These are phyloP conservation scores for Coenonympha glycerion DNA, from an alignment of 2,888 invertebrate species.

Conservation along the genomic window DNA sequence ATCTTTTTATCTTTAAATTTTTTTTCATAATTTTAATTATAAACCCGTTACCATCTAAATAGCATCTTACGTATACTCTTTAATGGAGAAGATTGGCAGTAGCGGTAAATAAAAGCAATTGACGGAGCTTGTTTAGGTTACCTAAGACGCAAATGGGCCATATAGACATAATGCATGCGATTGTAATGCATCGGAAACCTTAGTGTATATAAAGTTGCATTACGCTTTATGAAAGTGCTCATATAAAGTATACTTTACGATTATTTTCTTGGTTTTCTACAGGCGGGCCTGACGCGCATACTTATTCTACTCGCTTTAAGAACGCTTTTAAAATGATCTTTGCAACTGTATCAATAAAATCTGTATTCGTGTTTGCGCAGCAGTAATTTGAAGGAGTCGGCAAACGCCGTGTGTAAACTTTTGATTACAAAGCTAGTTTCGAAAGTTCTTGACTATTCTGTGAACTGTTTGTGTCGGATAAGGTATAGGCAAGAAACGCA, in stretches of 20 bases:
- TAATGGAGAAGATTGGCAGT: slow-evolving; percentile 8
- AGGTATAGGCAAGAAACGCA: too few relatives aligned
- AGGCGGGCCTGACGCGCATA: slow-evolving; percentile 29
- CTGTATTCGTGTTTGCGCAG: not conserved
- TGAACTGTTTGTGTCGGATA: too few relatives aligned
- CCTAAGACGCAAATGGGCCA: slow-evolving; percentile 27
- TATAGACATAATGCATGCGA: slow-evolving; percentile 23
- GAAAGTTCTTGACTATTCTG: too few relatives aligned
- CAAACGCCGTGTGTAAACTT: not conserved
- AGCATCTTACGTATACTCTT: not conserved
- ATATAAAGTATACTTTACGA: slow-evolving; percentile 32
- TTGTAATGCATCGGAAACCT: slow-evolving; percentile 29
- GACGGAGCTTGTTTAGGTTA: slow-evolving; percentile 17
- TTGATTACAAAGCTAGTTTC: not conserved
- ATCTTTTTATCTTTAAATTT: not conserved
- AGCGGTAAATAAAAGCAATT: slow-evolving; percentile 19
- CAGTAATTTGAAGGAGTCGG: not conserved
- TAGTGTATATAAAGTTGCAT: slow-evolving; percentile 30
- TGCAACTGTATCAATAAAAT: slow-evolving; percentile 16
- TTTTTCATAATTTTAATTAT: slow-evolving; percentile 4
- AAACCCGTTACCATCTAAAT: slow-evolving; percentile 5
- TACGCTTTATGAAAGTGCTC: slow-evolving; percentile 31
- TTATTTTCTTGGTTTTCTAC: slow-evolving; percentile 28
- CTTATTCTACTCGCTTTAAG: slow-evolving; percentile 26
- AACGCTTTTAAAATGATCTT: slow-evolving; percentile 13